Evolutionary conservation across 64 coral and sea anemone species (phyloP), one percentile per base, ranked within the genome.

Genomic region (Stylophora pistillata): DNA sequence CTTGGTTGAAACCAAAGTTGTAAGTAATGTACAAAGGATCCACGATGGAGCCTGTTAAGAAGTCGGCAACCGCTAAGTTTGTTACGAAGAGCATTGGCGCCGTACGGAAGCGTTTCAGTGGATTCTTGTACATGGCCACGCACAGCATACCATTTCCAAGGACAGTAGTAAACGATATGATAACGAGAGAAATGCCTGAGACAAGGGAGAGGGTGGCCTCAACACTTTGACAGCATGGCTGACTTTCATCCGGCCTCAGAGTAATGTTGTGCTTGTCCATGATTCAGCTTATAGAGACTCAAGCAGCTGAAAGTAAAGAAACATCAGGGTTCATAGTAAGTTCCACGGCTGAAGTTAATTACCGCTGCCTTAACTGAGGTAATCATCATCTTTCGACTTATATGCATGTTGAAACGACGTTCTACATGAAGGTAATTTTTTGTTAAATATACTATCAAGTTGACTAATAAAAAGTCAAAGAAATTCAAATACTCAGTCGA

Each of bases 61-160:
- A 82, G 30, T 90, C 88, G 23, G 77, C 77, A 13, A 82, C 78
- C 11, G 77, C 65, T 14, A 90, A 82, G 32, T 77, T 77, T 25
- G 68, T 31, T 17, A 90, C 78, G 33, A 90, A 74, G 20, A 90
- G 62, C 55, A 62, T 82, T 9, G 77, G 31, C 9, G 88, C 64
- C 1, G 79, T 28, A 14, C 88, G 77, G 27, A 90, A 90, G 18
- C 77, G 21, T n/a, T 73, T 56, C 15, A 64, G 71, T 20, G 88
- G 88, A 32, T 90, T 66, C 29, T 82, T 80, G 77, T 77, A 90
- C 30, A 90, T 90, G 3, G 88, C 88, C 28, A 90, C 13, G 18
- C 81, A 21, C 17, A 90, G 52, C 27, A 90, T 52, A 9, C 88
- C 88, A 60, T 90, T 90, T 20, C 78, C 88, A 16, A 82, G 9